A percentile compares a stretch with the other conserved stretches of the same genome.
These are phyloP conservation scores for Ceratina japonica DNA, from an alignment of 1,140 invertebrate genomes.

Conservation along the genomic window DNA sequence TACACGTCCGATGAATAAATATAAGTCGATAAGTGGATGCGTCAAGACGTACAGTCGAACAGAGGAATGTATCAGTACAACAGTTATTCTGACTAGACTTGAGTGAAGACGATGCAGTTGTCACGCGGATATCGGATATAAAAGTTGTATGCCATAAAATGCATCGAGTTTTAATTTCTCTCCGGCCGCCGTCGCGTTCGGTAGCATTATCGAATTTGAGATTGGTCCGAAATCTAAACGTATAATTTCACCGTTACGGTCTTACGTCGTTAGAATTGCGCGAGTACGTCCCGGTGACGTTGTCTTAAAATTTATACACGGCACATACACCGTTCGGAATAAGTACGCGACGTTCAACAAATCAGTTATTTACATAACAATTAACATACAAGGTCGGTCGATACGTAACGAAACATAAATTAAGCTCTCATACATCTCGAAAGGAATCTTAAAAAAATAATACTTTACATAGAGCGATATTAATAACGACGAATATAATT, in stretches of 20 bases:
- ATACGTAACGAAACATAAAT: conserved; percentile 27
- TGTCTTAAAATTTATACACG: conserved; percentile 35
- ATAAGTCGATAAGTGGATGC: conserved; percentile 7
- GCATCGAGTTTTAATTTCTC: conserved; percentile 35
- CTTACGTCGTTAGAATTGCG: conserved; percentile 47
- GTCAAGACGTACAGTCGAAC: conserved; percentile 26
- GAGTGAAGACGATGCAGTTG: conserved; percentile 47
- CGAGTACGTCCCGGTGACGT: conserved; percentile 29
- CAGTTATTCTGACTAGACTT: conserved; percentile 67
- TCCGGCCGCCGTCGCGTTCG: conserved; percentile 29
- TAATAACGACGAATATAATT: conserved; percentile 18
- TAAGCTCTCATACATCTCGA: conserved; percentile 8
- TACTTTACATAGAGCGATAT: conserved; percentile 17
- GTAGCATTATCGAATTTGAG: conserved; percentile 53
- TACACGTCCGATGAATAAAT: conserved; percentile 26
- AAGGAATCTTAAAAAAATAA: conserved; percentile 5
- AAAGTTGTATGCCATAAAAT: conserved; percentile 50
- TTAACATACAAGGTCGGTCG: not conserved
- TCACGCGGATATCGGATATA: conserved; percentile 39
- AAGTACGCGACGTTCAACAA: conserved; percentile 38
- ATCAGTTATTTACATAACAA: conserved; percentile 1
- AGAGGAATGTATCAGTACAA: conserved; percentile 44
- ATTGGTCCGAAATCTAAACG: conserved; percentile 62
- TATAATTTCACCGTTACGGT: conserved; percentile 33
- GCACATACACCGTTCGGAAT: conserved; percentile 18